These are phyloP conservation scores for Apotomis betuletana DNA, from an alignment of 2,888 invertebrate genomes.

Conservation along the genomic window DNA sequence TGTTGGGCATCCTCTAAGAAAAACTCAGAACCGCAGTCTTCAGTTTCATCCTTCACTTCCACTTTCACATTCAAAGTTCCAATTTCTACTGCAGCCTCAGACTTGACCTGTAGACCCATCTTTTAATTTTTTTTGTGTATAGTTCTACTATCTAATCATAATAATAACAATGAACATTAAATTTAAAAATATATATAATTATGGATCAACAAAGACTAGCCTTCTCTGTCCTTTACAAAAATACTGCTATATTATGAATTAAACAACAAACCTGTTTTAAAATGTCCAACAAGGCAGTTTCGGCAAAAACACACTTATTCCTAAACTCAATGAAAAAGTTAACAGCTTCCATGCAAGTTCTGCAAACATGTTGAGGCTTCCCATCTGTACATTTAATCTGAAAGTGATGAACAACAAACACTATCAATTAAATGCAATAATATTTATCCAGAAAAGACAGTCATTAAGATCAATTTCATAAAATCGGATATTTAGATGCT, in stretches of 20 bases:
- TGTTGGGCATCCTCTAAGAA: background rate
- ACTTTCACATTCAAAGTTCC: conserved; percentile 19
- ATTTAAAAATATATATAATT: too few relatives aligned
- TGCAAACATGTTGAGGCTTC: conserved; percentile 61
- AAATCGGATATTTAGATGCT: too few relatives aligned
- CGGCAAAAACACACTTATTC: conserved; percentile 58
- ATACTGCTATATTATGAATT: background rate
- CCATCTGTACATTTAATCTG: conserved; percentile 59
- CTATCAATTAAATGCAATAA: background rate
- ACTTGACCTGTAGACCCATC: conserved; percentile 42
- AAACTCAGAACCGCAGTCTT: conserved; percentile 36
- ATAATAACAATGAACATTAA: too few relatives aligned
- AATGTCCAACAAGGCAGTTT: conserved; percentile 51
- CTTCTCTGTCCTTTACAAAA: too few relatives aligned
- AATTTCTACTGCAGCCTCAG: conserved; percentile 36
- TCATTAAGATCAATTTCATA: too few relatives aligned
- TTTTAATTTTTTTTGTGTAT: too few relatives aligned
- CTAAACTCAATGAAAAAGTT: conserved; percentile 60
- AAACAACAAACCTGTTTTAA: conserved; percentile 29
- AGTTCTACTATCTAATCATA: too few relatives aligned
- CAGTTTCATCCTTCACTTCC: conserved; percentile 37
- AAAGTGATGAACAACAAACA: background rate
- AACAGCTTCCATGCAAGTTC: conserved; percentile 54
- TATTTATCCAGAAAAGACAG: background rate
- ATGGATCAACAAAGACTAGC: too few relatives aligned